Evolutionary conservation across 1,140 invertebrate species (phyloP).

Genomic region (Cardiocondyla obscurior): DNA sequence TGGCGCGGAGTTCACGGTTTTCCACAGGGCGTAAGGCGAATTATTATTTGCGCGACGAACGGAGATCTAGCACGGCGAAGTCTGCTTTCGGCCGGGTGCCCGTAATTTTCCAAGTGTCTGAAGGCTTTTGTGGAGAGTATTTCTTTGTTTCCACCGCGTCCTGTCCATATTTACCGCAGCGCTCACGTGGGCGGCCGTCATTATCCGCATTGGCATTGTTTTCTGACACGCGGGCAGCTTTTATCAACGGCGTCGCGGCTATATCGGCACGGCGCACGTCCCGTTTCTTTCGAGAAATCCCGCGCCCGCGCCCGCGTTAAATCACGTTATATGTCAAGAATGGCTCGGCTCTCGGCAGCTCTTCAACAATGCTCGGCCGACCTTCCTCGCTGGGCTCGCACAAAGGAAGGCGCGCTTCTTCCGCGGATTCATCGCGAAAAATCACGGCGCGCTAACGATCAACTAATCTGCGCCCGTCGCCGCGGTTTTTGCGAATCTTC

Average conservation of each 20-base stretch:
- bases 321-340: slow-evolving; percentile 46
- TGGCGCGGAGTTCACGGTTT: not conserved
- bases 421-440: not conserved
- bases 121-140: slow-evolving; percentile 11
- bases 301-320: not conserved
- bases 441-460: not conserved
- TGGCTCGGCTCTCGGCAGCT: slow-evolving; percentile 18
- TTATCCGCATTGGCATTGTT: slow-evolving; percentile 50
- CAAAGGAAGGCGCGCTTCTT: slow-evolving; percentile 25
- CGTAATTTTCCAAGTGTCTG: slow-evolving; percentile 12
- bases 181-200: slow-evolving; percentile 39
- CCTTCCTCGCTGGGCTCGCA: not conserved
- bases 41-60: slow-evolving; percentile 10
- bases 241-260: slow-evolving; percentile 22
- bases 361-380: not conserved
- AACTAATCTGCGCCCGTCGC: not conserved
- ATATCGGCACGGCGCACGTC: slow-evolving; percentile 25
- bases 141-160: slow-evolving; percentile 37
- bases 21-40: not conserved
- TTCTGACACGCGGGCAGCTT: slow-evolving; percentile 38
- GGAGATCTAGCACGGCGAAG: no score
- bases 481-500: not conserved
- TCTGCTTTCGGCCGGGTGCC: not conserved
- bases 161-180: slow-evolving; percentile 32
- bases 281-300: slow-evolving; percentile 33